Conservation (phyloP, 2,113 vertebrate species). For the Apus apus region DNA sequence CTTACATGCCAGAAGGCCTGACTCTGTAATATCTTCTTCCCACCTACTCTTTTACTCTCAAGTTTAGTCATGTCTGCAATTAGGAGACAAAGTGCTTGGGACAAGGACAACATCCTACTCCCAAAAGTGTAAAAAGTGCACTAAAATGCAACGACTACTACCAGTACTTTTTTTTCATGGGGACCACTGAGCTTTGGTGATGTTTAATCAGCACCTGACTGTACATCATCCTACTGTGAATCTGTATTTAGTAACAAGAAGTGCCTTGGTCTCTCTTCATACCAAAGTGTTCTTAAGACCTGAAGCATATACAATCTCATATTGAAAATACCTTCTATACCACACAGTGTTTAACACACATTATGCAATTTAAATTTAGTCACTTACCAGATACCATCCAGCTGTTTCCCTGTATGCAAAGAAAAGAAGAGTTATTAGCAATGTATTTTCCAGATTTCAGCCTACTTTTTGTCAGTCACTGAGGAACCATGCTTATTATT, state of each 20-base stretch:
- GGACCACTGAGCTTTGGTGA: background rate
- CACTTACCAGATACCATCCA: constrained; percentile 97
- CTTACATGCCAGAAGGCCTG: background rate
- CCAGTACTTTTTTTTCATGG: background rate
- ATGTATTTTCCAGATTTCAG: background rate
- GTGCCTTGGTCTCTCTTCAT: background rate
- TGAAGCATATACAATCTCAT: background rate
- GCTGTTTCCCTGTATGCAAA: constrained; percentile 87
- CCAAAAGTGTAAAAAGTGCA: background rate
- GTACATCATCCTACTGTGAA: background rate
- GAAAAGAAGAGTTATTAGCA: constrained; percentile 57
- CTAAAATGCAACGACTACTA: background rate
- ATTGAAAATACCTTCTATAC: background rate
- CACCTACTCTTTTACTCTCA: background rate
- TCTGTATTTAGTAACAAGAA: background rate
- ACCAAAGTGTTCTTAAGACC: background rate
- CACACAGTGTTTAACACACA: background rate
- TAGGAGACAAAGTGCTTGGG: background rate
- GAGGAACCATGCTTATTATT: background rate
- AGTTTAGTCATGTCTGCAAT: background rate
- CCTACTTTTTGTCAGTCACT: constrained; percentile 1
- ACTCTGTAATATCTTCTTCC: background rate
- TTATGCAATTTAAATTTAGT: constrained; percentile 26
- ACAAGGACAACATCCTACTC: background rate
- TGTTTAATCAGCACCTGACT: background rate